phyloP scores from a whole-genome alignment of 2,113 vertebrate genomes.

The Atrichornis clamosus region DNA sequence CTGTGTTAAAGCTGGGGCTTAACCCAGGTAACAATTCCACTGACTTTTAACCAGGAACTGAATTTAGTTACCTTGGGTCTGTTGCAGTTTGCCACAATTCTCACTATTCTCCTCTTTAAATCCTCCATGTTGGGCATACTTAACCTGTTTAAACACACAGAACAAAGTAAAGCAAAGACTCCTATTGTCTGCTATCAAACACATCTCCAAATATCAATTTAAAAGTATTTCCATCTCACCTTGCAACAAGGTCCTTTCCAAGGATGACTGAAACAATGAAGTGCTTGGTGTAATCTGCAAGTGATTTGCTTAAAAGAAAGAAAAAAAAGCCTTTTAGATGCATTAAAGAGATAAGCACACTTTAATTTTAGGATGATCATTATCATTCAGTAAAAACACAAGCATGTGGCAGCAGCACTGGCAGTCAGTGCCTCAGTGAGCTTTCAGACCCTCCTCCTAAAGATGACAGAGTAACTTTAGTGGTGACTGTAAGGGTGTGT shows the following conservation, averaged over 20 bases:
- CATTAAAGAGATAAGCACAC: not conserved
- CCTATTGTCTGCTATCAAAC: not conserved
- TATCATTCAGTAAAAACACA: not conserved
- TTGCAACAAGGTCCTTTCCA: conserved; percentile 93
- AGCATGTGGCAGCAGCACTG: not conserved
- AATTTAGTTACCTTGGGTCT: conserved; percentile 85
- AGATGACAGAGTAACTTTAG: not conserved
- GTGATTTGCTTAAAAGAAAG: conserved; percentile 83
- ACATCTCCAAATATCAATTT: not conserved
- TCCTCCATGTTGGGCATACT: conserved; percentile 96
- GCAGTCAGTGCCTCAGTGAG: not conserved
- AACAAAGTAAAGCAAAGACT: not conserved
- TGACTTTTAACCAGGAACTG: not conserved
- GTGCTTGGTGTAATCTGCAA: conserved; percentile 87
- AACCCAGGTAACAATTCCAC: not conserved
- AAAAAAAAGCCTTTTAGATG: not conserved
- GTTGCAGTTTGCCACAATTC: conserved; percentile 91
- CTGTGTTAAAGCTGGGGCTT: not conserved
- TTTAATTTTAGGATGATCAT: not conserved
- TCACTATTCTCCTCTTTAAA: conserved; percentile 86
- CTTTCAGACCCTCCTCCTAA: not conserved
- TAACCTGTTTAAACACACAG: conserved; percentile 74
- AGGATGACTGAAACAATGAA: conserved; percentile 91
- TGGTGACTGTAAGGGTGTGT: not conserved
- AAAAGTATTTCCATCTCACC: conserved; percentile 70